Evolutionary conservation across 2,113 vertebrate species (phyloP).

Genomic region (Mustela lutreola): DNA sequence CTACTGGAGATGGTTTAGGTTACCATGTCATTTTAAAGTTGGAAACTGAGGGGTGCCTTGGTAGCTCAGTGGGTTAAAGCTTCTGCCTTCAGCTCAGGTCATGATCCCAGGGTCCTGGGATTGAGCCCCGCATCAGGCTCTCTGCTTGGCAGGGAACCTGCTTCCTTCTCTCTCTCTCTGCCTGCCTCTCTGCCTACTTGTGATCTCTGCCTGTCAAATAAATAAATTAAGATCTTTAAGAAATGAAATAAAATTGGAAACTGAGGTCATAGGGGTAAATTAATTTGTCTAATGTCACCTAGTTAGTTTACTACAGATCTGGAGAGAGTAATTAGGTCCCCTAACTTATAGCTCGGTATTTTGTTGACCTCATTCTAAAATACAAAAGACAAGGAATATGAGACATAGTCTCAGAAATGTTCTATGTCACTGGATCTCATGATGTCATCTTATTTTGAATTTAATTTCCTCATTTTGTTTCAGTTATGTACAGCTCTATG

Average conservation of each 20-base stretch:
- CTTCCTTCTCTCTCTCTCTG: too few relatives aligned
- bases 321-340: neutral
- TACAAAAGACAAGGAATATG: neutral
- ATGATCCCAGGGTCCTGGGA: too few relatives aligned
- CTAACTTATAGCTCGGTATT: neutral
- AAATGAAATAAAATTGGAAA: neutral
- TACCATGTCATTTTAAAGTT: neutral
- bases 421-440: neutral
- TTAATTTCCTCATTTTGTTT: neutral
- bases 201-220: too few relatives aligned
- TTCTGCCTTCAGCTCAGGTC: too few relatives aligned
- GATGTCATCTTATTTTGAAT: neutral
- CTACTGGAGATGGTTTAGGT: neutral
- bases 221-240: too few relatives aligned
- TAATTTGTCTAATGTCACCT: neutral
- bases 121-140: too few relatives aligned
- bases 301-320: neutral
- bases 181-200: too few relatives aligned
- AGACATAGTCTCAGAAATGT: neutral
- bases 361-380: constrained; percentile 37
- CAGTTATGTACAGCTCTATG: neutral
- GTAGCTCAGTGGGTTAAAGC: too few relatives aligned
- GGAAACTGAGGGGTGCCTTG: neutral
- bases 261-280: neutral
- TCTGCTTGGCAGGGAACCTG: too few relatives aligned